phyloP scores from a whole-genome alignment of 2,888 invertebrate genomes.

The Leptogaster cylindrica region DNA sequence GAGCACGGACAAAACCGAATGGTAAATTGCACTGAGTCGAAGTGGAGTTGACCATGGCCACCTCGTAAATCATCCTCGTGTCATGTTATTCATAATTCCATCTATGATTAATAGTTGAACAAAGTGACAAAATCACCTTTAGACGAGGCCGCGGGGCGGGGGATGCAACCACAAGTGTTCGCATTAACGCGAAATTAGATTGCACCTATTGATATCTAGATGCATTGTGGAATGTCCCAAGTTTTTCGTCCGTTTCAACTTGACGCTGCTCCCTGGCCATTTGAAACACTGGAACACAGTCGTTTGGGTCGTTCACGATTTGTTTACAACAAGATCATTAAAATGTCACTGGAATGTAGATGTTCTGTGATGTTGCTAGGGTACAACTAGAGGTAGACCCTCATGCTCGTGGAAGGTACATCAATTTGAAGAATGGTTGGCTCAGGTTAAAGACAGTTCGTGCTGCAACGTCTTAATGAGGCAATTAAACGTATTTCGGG shows the following conservation, averaged over 20 bases:
- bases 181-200: no score
- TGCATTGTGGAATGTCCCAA: no score
- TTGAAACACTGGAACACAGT: background rate
- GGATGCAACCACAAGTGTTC: background rate
- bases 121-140: conserved; percentile 12
- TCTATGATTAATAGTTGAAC: conserved; percentile 15
- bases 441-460: conserved; percentile 21
- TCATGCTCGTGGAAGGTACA: background rate
- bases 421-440: no score
- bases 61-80: conserved; percentile 17
- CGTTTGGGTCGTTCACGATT: background rate
- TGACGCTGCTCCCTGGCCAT: no score
- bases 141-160: background rate
- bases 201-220: no score
- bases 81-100: conserved; percentile 14
- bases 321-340: background rate
- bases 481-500: conserved; percentile 26
- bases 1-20: background rate
- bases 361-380: background rate
- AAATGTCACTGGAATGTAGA: background rate
- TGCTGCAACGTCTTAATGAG: conserved; percentile 19
- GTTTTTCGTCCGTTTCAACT: no score
- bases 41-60: conserved; percentile 5
- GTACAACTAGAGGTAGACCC: background rate
- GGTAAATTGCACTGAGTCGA: background rate